Conservation (phyloP, 2,113 vertebrate species). For the Rhinogobius similis region DNA sequence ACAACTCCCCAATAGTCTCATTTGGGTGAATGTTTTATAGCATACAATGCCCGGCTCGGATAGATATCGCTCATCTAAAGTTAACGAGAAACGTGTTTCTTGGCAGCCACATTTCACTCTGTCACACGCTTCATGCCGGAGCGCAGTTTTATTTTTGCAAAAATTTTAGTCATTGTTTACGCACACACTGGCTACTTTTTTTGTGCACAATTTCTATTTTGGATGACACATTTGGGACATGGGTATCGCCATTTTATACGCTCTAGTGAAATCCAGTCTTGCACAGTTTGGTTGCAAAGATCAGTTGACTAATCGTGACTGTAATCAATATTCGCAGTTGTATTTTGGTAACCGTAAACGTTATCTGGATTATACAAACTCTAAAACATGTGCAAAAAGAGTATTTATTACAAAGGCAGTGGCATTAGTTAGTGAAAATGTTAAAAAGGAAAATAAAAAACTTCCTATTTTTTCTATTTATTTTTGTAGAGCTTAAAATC, state of each 20-base stretch:
- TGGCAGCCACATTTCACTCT: not conserved
- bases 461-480: too few species aligned
- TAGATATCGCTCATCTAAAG: not conserved
- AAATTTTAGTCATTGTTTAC: not conserved
- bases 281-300: too few species aligned
- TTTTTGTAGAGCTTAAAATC: too few species aligned
- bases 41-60: not conserved
- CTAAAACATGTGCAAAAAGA: too few species aligned
- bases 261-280: too few species aligned
- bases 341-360: too few species aligned
- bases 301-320: too few species aligned
- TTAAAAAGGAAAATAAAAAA: too few species aligned
- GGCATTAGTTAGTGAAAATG: too few species aligned
- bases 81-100: not conserved
- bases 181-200: not conserved
- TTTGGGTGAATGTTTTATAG: not conserved
- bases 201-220: not conserved
- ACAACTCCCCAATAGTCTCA: not conserved
- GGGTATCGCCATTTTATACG: not conserved
- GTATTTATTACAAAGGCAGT: too few species aligned
- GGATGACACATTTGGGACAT: not conserved
- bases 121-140: not conserved
- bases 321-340: too few species aligned
- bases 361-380: too few species aligned
- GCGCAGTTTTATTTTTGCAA: not conserved